Conservation (phyloP, 1,140 invertebrate genomes). For the Andricus grossulariae region DNA sequence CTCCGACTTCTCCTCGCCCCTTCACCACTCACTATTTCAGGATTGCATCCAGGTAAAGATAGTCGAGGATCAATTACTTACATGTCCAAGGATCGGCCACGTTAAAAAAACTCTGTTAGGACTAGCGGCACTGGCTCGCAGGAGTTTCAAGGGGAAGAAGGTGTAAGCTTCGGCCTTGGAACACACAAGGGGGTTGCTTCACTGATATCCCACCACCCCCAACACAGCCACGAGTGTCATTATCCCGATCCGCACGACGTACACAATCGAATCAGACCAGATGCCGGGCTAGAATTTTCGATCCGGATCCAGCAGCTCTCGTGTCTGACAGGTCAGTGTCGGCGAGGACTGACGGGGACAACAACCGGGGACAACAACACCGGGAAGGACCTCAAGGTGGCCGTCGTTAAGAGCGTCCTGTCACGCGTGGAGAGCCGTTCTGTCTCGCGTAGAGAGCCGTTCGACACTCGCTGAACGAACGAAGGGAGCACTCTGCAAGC, state of each 20-base stretch:
- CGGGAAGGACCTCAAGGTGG: not conserved
- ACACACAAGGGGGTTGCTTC: constrained; percentile 13
- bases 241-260: not conserved
- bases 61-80: constrained; percentile 54
- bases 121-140: constrained; percentile 54
- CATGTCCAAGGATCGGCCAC: constrained; percentile 72
- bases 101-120: constrained; percentile 64
- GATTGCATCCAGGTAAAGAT: not conserved
- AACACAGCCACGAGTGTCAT: constrained; percentile 27
- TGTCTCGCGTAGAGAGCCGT: constrained; percentile 42
- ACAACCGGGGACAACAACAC: constrained; percentile 37
- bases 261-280: constrained; percentile 2
- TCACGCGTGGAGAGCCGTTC: constrained; percentile 23
- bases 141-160: constrained; percentile 7
- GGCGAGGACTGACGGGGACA: constrained; percentile 25
- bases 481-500: constrained; percentile 62
- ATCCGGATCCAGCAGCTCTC: not conserved
- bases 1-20: not conserved
- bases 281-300: not conserved
- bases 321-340: constrained; percentile 59
- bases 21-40: not conserved
- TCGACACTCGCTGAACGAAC: constrained; percentile 44
- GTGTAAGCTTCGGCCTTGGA: not conserved
- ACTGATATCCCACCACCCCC: constrained; percentile 26
- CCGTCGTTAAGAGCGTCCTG: too few relatives aligned